A percentile compares a stretch with the other conserved stretches of the same genome.
Evolutionary conservation across 2,888 invertebrate species (phyloP).

Genomic region (Drosophila borborema): DNA sequence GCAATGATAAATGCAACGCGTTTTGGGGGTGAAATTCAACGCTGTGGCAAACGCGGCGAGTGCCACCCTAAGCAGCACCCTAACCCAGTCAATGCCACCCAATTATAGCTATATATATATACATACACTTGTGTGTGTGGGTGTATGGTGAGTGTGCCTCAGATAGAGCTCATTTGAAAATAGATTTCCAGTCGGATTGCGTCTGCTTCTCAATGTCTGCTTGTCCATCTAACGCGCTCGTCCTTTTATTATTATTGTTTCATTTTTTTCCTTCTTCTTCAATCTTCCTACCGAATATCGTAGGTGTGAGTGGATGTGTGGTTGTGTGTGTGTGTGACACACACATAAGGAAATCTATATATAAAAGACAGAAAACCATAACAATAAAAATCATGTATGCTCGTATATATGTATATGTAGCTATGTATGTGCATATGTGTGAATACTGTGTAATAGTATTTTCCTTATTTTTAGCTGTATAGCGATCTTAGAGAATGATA

Average conservation of each 20-base stretch:
- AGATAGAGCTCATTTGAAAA: conserved; percentile 60
- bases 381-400: conserved; percentile 82
- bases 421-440: conserved; percentile 38
- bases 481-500: conserved; percentile 44
- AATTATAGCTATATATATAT: conserved; percentile 73
- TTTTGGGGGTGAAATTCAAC: conserved; percentile 67
- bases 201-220: conserved; percentile 11
- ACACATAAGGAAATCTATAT: conserved; percentile 9
- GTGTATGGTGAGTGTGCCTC: not conserved
- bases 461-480: not conserved
- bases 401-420: conserved; percentile 1
- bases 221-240: conserved; percentile 35
- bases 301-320: conserved; percentile 25
- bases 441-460: conserved; percentile 5
- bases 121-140: not conserved
- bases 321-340: conserved; percentile 1
- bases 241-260: conserved; percentile 72
- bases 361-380: conserved; percentile 82
- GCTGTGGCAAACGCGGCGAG: conserved; percentile 28
- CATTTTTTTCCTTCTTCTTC: conserved; percentile 63
- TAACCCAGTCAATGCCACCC: conserved; percentile 68
- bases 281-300: conserved; percentile 49
- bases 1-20: conserved; percentile 59
- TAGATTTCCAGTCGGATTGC: conserved; percentile 38
- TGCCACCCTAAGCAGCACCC: conserved; percentile 67